Evolutionary conservation across 2,888 invertebrate genomes (phyloP), one percentile per base, ranked within the genome.

Genomic region (Phymatocera aterrima): DNA sequence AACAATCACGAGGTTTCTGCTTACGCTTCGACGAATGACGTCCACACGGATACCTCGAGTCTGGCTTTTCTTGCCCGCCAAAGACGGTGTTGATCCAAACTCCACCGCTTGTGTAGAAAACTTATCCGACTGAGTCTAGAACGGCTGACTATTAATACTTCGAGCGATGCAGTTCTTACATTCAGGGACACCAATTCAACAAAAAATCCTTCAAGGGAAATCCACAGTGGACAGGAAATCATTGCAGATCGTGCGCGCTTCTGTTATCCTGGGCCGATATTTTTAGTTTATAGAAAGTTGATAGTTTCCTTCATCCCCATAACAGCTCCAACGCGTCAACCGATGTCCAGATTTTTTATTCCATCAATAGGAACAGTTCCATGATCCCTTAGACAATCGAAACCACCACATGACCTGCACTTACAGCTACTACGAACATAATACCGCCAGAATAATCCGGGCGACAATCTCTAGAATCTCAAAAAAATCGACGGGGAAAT

Each of bases 1-100:
- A 75, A 75, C 75, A 75, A 75, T 75, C 75, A 75, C 75, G 75
- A 75, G 75, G 75, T 75, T 75, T 75, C 60, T 75, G 75, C 75
- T 75, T 75, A 75, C 75, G 60, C 57, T 54, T 60, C 54, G 75
- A 75, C 75, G 75, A 75, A 75, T 75, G 75, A 75, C 75, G 75
- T 75, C 75, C 75, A 75, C 75, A 60, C 75, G 24, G 37, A 60
- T 54, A 54, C 60, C 60, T 21, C 40, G 57, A 75, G 75, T 75
- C 75, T 75, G 75, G 75, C 54, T 75, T 60, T 75, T 57, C 75
- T 75, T 75, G 40, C 75, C 75, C 75, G 75, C 75, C 75, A 75
- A 75, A 75, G 75, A 75, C 75, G 54, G 75, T 75, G 75, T 75
- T 75, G 75, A 75, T 75, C 40, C 75, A 75, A 75, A 60, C 75